Evolutionary conservation across 2,888 invertebrate species (phyloP).

Genomic region (Ennomos erosarius): DNA sequence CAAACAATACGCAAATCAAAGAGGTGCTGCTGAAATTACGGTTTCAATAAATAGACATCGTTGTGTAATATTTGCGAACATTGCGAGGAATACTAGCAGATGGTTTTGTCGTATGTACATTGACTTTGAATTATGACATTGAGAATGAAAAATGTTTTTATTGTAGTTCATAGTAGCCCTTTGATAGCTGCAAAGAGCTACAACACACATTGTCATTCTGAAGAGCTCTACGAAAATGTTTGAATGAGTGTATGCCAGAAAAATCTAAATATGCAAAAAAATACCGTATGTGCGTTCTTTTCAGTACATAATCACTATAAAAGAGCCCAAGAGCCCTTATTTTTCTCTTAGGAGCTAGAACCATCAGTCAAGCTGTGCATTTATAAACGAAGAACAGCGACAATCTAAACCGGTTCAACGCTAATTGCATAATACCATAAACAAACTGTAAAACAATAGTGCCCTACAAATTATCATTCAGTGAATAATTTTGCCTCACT

Average conservation of each 20-base stretch:
- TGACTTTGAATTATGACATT: constrained; percentile 16
- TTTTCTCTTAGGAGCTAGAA: constrained; percentile 2
- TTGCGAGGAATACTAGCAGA: constrained; percentile 13
- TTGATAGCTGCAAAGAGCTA: too few species aligned
- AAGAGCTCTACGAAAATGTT: too few species aligned
- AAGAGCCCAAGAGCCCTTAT: too few species aligned
- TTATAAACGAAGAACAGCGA: constrained; percentile 9
- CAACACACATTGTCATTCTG: too few species aligned
- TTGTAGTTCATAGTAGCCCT: not conserved
- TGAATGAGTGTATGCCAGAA: too few species aligned
- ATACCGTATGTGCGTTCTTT: too few species aligned
- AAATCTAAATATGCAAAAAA: too few species aligned
- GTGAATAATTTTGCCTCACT: constrained; percentile 64
- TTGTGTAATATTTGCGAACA: constrained; percentile 19
- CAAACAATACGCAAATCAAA: constrained; percentile 17
- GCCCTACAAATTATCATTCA: constrained; percentile 75
- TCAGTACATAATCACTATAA: too few species aligned
- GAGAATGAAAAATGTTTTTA: constrained; percentile 6
- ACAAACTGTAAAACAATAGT: constrained; percentile 54
- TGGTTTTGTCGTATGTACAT: constrained; percentile 13
- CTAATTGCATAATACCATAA: constrained; percentile 54
- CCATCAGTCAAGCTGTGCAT: not conserved
- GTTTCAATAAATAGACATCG: constrained; percentile 15
- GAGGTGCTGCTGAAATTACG: constrained; percentile 7
- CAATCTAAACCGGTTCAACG: constrained; percentile 14